Conservation (phyloP, 2,797 vertebrate genomes). For the Gymnoscopelus microlampas region DNA sequence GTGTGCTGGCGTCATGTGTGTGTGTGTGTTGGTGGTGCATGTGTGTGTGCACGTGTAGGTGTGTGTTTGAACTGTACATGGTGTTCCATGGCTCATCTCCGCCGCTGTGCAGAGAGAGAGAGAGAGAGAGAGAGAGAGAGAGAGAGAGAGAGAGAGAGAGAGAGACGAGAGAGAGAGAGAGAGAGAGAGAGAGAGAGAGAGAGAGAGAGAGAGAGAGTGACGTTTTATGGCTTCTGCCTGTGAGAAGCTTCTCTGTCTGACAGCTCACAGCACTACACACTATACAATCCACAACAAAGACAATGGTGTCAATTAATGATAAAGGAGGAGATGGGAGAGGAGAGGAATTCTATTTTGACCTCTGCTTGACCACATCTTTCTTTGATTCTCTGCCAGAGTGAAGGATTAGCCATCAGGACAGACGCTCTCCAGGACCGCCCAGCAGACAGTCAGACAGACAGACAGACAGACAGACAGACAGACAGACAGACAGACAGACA, state of each 20-base stretch:
- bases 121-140: too few species aligned
- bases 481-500: not conserved
- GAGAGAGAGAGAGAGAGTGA: constrained; percentile 5
- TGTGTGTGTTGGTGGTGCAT: too few species aligned
- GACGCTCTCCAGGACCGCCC: constrained; percentile 42
- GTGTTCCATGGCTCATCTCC: too few species aligned
- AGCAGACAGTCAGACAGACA: constrained; percentile 41
- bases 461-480: constrained; percentile 16
- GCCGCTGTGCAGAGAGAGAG: too few species aligned
- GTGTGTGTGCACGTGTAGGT: too few species aligned
- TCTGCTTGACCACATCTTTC: constrained; percentile 45
- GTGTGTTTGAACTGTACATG: too few species aligned
- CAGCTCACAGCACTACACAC: not conserved
- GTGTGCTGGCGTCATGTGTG: too few species aligned
- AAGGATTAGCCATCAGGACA: constrained; percentile 54
- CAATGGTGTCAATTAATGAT: too few species aligned
- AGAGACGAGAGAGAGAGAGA: too few species aligned
- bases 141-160: too few species aligned
- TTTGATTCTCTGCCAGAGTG: constrained; percentile 60
- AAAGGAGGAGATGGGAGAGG: not conserved
- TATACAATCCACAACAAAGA: too few species aligned
- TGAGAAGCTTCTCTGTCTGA: not conserved
- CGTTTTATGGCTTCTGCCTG: not conserved
- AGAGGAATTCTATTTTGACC: constrained; percentile 40
- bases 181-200: not conserved